Evolutionary conservation across 2,888 invertebrate species (phyloP), one percentile per base, ranked within the genome.

Genomic region (Aphelenchoides bicaudatus): DNA sequence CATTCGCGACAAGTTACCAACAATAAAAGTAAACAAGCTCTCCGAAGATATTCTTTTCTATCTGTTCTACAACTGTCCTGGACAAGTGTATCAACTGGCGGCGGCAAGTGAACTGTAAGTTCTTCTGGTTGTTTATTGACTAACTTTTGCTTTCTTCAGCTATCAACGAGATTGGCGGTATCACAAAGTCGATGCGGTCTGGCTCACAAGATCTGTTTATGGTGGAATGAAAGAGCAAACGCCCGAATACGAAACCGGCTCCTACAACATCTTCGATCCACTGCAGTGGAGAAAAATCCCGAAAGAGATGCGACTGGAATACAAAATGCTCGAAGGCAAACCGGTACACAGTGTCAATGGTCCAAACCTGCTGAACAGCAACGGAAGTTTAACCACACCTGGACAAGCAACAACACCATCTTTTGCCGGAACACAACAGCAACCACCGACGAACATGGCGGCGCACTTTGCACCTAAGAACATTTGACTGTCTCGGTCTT

Each of bases 111-210:
- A 76, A 68, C 62, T 76, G 75, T 76, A 43, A 60, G 70, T 61
- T 46, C 51, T 57, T 47, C 21, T 37, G 3, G 38, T 13, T 38
- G 29, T 21, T 19, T 13, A 27, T 59, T 5, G 48, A 49, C 38
- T 10, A 10, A 23, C 30, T 8, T 49, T 8, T 43, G 46, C 49
- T 48, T 10, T 6, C 47, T 48, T 50, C 13, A 50, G 94, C 82
- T 94, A 94, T 83, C 90, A 87, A 83, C 87, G 98, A 80, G 96
- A 98, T 80, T 98, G 98, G 98, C 87, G 98, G 84, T 98, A 92
- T 85, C 96, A 98, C 83, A 94, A 88, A 72, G 92, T 93, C 81
- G 96, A 98, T 82, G 90, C 92, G 82, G 91, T 96, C 79, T 79
- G 79, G 79, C 49, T 79, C 51, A 78, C 78, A 29, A 62, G 78